Base-by-base conservation (phyloP, 2,797 vertebrate species). In the Astyanax mexicanus region DNA sequence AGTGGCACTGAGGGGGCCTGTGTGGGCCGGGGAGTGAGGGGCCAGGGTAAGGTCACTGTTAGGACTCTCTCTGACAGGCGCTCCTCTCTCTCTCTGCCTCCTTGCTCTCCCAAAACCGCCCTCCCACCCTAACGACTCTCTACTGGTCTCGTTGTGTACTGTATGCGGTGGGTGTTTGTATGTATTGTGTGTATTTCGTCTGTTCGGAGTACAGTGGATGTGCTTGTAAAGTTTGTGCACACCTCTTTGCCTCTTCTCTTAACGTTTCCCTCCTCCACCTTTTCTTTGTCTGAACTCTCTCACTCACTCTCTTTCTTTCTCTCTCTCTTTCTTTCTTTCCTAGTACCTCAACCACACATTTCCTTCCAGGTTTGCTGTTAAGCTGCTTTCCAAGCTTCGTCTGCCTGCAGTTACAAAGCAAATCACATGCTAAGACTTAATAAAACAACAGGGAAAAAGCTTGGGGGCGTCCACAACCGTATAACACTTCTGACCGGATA, bases 311-410 rank as follows among this genome's bases (percentile, higher is more conserved):
- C 70, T 75, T 75, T 92, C 88, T 87, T 92, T 93, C 90, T 79
- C 87, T 94, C 89, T 95, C 88, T 78, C 70, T 73, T 75, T 92
- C 88, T 87, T 92, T 93, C 90, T 79, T 88, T 94, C 89, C 95
- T 88, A 88, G 87, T 91, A 86, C 96, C 93, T 97, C 95, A 97
- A 96, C 93, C 91, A 87, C 93, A 93, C 88, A 90, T 97, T 98
- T 96, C 96, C 96, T 98, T 98, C 94, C 95, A 99, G 97, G 97
- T 95, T 90, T 94, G 95, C 95, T 95, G 93, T 95, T 94, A 93
- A 95, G 94, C 95, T 95, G 95, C 91, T 94, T 94, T 84, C 91
- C 88, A 87, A 72, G 85, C 78, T 77, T 88, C 86, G 83, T 89
- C 87, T 47, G 84, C 86, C 87, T 78, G 86, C 85, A 86, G 90